phyloP scores from a whole-genome alignment of 2,888 invertebrate species.

The Muschampia plurimacula region DNA sequence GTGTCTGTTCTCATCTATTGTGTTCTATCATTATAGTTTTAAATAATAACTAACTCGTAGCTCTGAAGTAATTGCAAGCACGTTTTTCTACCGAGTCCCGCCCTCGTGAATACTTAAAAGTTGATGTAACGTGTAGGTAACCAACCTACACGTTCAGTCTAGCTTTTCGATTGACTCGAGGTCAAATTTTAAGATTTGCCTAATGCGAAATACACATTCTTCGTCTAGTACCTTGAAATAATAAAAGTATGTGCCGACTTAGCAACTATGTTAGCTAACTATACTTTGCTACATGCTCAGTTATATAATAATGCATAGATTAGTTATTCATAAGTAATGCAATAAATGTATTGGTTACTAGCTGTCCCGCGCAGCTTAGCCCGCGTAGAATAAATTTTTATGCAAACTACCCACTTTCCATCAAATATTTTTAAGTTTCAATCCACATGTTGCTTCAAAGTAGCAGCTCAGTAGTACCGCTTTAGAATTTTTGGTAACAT shows the following conservation, averaged over 20 bases:
- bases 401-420: too few relatives aligned
- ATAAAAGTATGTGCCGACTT: background rate
- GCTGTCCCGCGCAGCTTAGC: too few relatives aligned
- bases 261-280: constrained; percentile 39
- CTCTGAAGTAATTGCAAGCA: constrained; percentile 41
- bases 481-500: too few relatives aligned
- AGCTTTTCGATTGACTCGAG: constrained; percentile 36
- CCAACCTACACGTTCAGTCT: constrained; percentile 26
- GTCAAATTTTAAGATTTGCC: constrained; percentile 17
- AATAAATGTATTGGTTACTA: too few relatives aligned
- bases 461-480: too few relatives aligned
- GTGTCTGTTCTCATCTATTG: constrained; percentile 50
- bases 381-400: too few relatives aligned
- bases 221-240: constrained; percentile 2
- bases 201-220: background rate
- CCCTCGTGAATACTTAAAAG: constrained; percentile 45
- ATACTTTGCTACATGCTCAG: background rate
- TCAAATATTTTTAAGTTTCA: too few relatives aligned
- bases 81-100: constrained; percentile 42
- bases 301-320: too few relatives aligned
- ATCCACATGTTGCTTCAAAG: too few relatives aligned
- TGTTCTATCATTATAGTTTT: constrained; percentile 47
- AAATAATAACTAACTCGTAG: constrained; percentile 38
- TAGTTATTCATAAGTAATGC: too few relatives aligned
- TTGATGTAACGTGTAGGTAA: constrained; percentile 47